These are phyloP conservation scores for Hemistola chrysoprasaria DNA, from an alignment of 2,888 invertebrate species.

Conservation along the genomic window DNA sequence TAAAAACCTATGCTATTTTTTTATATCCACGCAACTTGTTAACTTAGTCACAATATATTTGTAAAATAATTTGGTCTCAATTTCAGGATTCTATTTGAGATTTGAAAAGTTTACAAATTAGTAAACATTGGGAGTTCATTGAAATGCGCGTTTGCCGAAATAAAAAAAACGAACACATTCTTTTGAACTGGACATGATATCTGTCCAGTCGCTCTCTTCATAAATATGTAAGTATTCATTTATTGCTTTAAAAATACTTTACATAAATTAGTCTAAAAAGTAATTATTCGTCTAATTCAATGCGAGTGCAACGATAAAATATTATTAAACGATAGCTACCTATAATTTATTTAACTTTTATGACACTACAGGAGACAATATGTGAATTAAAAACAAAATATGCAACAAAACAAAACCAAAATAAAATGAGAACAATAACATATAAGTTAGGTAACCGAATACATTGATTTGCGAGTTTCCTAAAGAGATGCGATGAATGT, in stretches of 20 bases:
- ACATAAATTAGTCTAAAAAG: slow-evolving; percentile 27
- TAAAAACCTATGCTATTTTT: slow-evolving; percentile 57
- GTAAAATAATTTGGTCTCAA: slow-evolving; percentile 71
- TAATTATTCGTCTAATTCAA: slow-evolving; percentile 33
- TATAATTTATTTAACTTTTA: slow-evolving; percentile 18
- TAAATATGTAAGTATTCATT: neutral
- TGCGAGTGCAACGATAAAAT: slow-evolving; percentile 20
- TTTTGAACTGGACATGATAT: slow-evolving; percentile 14
- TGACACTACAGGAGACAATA: slow-evolving; percentile 35
- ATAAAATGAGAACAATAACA: slow-evolving; percentile 67
- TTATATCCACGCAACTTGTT: slow-evolving; percentile 54
- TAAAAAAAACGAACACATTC: slow-evolving; percentile 14
- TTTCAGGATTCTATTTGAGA: slow-evolving; percentile 52
- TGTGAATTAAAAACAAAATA: slow-evolving; percentile 44
- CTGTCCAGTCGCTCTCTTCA: neutral
- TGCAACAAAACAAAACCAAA: slow-evolving; percentile 64
- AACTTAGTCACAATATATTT: slow-evolving; percentile 43
- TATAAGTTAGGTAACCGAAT: slow-evolving; percentile 55
- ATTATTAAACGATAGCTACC: too few relatives aligned
- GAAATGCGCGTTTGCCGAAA: too few relatives aligned
- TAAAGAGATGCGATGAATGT: slow-evolving; percentile 60
- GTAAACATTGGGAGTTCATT: too few relatives aligned
- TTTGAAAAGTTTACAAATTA: slow-evolving; percentile 23
- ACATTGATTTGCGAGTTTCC: slow-evolving; percentile 56
- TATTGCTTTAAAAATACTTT: slow-evolving; percentile 15